Evolutionary conservation across 37 sponge, comb jelly and placozoan genomes (phyloP), one percentile per base, ranked within the genome.

Genomic region (Diacarnus erythraeanus): DNA sequence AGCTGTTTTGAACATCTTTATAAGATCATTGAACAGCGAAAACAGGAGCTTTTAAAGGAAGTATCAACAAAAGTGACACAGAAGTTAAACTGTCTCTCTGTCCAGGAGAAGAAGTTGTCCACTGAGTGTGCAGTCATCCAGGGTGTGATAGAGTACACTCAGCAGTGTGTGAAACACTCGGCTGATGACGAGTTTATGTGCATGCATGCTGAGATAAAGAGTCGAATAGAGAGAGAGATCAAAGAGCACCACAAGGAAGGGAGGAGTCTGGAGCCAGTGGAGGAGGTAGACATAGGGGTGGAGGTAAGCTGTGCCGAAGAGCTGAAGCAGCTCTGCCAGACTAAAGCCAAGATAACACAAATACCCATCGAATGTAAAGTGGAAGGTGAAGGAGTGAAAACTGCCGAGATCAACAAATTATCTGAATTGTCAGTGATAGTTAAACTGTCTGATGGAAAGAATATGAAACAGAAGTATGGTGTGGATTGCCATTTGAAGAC

Each of bases 1-100:
- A 39, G 59, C 42, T 73, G 64, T 41, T 81, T 81, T 30, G 43
- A 81, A 17, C 43, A 81, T 33, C 64, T 72, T 39, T 31, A 63
- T 0, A 64, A 61, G 33, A 51, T 73, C 33, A 38, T 81, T 20
- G 31, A 72, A 21, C 60, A 61, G 33, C 41, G 64, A 0, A 59
- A 73, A 74, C 33, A 42, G 34, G 27, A 73, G 44, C 82, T 81
- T 34, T 29, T 72, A 21, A 59, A 29, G 25, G 47, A 72, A 8
- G 74, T 47, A 6, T 29, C 64, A 0, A 41, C 25, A 9, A 42
- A 56, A 29, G 38, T 15, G 10, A 25, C 42, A 42, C 10, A 26
- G 44, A 66, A 79, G 54, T 23, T 68, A 25, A 47, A 68, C 3
- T 44, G n/a, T 23, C 69, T 79, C 25, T 23, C 56, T 18, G 79